Evolutionary conservation across 1,140 invertebrate genomes (phyloP).

Genomic region (Trachymyrmex cornetzi): DNA sequence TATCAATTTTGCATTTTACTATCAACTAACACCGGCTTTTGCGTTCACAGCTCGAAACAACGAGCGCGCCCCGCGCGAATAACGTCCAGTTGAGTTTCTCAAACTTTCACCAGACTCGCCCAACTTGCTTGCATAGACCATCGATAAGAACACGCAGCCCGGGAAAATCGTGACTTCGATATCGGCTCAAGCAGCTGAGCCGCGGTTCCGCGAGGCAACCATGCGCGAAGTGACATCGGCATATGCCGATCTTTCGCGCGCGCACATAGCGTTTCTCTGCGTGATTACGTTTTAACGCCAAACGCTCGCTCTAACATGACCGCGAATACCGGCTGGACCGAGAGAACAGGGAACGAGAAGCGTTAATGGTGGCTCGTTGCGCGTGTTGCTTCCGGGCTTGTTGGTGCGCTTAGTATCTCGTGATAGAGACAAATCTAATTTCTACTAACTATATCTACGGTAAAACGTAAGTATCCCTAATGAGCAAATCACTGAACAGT

Average conservation of each 20-base stretch:
- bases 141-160: slow-evolving; percentile 77
- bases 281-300: slow-evolving; percentile 59
- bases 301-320: not conserved
- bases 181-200: slow-evolving; percentile 29
- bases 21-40: slow-evolving; percentile 32
- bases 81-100: slow-evolving; percentile 78
- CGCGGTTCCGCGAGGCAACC: slow-evolving; percentile 75
- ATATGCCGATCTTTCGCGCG: slow-evolving; percentile 41
- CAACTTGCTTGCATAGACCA: slow-evolving; percentile 55
- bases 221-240: slow-evolving; percentile 81
- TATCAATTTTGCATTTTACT: slow-evolving; percentile 56
- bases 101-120: slow-evolving; percentile 82
- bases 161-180: slow-evolving; percentile 75
- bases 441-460: not conserved
- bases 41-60: slow-evolving; percentile 43
- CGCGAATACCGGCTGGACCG: slow-evolving; percentile 15
- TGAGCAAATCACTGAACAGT: not conserved
- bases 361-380: slow-evolving; percentile 41
- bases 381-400: slow-evolving; percentile 36
- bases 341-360: slow-evolving; percentile 11
- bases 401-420: not conserved
- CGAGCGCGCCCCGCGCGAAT: slow-evolving; percentile 50
- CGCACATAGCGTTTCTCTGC: slow-evolving; percentile 60
- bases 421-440: slow-evolving; percentile 19
- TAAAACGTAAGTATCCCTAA: not conserved